Evolutionary conservation across 2,888 invertebrate species (phyloP), one percentile per base, ranked within the genome.

Genomic region (Troides oblongomaculatus): DNA sequence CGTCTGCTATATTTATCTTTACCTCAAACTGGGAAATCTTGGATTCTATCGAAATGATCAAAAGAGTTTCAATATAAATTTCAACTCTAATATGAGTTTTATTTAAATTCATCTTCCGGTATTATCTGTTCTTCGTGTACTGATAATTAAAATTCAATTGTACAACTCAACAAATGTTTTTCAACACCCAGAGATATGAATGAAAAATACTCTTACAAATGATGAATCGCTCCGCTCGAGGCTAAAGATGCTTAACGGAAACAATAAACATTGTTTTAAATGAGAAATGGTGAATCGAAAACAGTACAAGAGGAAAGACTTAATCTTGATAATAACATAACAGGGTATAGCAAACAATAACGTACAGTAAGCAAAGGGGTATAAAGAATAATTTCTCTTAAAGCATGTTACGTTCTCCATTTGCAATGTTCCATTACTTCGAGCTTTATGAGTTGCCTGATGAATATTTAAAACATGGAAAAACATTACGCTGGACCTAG

Each of bases 251-350:
- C 50, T 71, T 66, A 71, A 67, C 70, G 67, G 64, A 71, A 71
- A 71, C 67, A 67, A 66, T 66, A 66, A 67, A 71, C 66, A 70
- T 66, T 70, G 69, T 62, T 66, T 66, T 66, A 66, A 60, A 70
- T 70, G 70, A 70, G 66, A 59, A 66, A 70, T 70, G 62, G 36
- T 53, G 21, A 59, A 71, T 72, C 73, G 76, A 76, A 76, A 80
- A 80, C 77, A 74, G 72, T 76, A 18, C 46, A 62, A 64, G 66
- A 74, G 81, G 81, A 83, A 84, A 80, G 76, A 78, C 80, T 73
- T 77, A 78, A 84, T 84, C 81, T 79, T 79, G 81, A 84, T 82
- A 78, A 72, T 73, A 63, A 70, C 65, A 68, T 62, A 58, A 58
- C 17, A 30, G 67, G 63, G 12, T 14, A 39, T 30, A 18, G 21